Evolutionary conservation across 2,888 invertebrate species (phyloP), one percentile per base, ranked within the genome.

Genomic region (Ischnura elegans): DNA sequence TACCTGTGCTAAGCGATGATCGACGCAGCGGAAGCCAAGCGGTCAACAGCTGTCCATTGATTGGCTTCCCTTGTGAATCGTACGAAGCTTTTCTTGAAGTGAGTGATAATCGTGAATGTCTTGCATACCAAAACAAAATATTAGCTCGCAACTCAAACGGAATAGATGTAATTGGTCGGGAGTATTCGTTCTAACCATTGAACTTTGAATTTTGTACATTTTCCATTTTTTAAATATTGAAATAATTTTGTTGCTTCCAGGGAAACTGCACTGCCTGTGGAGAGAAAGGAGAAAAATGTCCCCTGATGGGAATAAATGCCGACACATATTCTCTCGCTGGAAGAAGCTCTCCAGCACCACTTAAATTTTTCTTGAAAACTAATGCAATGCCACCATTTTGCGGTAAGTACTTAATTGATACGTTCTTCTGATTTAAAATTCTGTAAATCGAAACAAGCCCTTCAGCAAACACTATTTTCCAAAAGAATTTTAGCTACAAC

Each of bases 271-370:
- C 47, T 13, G 29, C 51, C 36, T 87, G 87, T 47, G 87, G 87
- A 0, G 21, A 47, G 36, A 51, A 87, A 47, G 87, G 29, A 36
- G 51, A n/a, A 13, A 29, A 51, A 21, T 87, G 87, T 47, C 51
- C 87, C 51, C 5, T 51, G n/a, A 87, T 87, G 87, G 87, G 87
- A 29, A 87, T 87, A 10, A 21, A 87, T 29, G 87, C 87, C 0
- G 87, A 87, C 36, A 87, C 51, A n/a, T 87, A 87, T 47, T 36
- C 87, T 6, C 4, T 46, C 8, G 5, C 2, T 29, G 19, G 47
- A 36, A n/a, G 8, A n/a, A 4, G 25, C 13, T 36, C 29, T 21
- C 51, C 36, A 13, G 29, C 47, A 19, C 47, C 46, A 3, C 46
- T 13, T 0, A 87, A 87, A n/a, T 87, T 87, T 36, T 87, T 29